Conservation (phyloP, 2,113 vertebrate genomes). For the Nycticorax nycticorax region DNA sequence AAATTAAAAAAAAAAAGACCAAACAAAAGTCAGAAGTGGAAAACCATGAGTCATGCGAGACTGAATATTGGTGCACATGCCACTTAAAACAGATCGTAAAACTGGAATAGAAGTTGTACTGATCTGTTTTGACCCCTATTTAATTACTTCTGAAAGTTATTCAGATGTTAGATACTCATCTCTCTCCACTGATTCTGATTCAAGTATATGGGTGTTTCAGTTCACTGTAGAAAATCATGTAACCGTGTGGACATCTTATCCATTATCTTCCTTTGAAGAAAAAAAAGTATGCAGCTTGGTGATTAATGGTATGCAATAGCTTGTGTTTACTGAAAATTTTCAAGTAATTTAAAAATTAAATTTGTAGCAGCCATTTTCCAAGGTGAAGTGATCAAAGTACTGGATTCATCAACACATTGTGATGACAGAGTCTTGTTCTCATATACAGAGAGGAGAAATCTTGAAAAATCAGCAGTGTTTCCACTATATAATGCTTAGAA, state of each 20-base stretch:
- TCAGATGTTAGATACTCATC: neutral
- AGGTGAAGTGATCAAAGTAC: neutral
- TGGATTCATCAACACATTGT: neutral
- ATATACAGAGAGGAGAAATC: neutral
- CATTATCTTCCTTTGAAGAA: neutral
- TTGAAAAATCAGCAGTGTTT: neutral
- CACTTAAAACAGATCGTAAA: neutral
- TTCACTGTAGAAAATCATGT: neutral
- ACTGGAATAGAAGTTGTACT: neutral
- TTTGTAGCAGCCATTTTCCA: neutral
- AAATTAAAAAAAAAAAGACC: neutral
- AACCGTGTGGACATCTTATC: neutral
- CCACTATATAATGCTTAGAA: neutral
- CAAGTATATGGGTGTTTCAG: neutral
- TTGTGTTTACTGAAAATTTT: neutral
- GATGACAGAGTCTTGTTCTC: neutral
- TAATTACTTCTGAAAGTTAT: neutral
- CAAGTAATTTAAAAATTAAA: neutral
- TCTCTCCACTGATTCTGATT: neutral
- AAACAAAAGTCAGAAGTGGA: neutral
- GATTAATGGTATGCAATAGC: neutral
- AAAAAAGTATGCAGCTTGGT: fast-evolving
- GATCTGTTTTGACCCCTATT: neutral
- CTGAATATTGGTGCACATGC: fast-evolving
- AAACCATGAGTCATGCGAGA: fast-evolving